Conservation (phyloP, 2,888 invertebrate species). For the Drosophila mimetica region DNA sequence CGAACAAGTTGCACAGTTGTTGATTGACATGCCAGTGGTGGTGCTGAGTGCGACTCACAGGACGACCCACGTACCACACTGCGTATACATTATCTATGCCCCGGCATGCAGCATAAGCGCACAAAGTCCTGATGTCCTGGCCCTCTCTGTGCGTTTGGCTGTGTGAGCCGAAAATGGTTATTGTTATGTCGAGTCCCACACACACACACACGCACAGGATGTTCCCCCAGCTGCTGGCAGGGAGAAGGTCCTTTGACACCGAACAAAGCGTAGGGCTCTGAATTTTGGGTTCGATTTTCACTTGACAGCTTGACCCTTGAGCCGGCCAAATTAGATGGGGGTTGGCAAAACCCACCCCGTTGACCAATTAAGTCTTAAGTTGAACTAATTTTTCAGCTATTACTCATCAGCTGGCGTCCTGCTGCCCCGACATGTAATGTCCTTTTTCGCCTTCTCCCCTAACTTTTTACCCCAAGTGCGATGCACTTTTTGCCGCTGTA, state of each 20-base stretch:
- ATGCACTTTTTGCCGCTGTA: slow-evolving; percentile 28
- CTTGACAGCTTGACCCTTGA: slow-evolving; percentile 23
- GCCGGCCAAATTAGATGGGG: slow-evolving; percentile 7
- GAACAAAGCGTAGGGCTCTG: slow-evolving; percentile 29
- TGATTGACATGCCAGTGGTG: slow-evolving; percentile 48
- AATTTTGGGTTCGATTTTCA: slow-evolving; percentile 46
- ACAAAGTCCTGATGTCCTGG: slow-evolving; percentile 23
- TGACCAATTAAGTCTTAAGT: slow-evolving; percentile 31
- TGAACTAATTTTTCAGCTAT: slow-evolving; percentile 18
- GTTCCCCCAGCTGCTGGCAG: slow-evolving; percentile 67
- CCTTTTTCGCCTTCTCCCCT: neutral
- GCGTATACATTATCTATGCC: slow-evolving; percentile 57
- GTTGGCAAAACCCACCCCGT: neutral
- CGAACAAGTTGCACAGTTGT: slow-evolving; percentile 47
- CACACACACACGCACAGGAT: slow-evolving; percentile 52
- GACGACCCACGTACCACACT: slow-evolving; percentile 30
- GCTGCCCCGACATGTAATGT: slow-evolving; percentile 15
- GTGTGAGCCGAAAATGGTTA: slow-evolving; percentile 46
- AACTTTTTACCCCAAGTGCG: neutral
- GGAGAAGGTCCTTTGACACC: slow-evolving; percentile 56
- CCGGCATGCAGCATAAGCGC: slow-evolving; percentile 52
- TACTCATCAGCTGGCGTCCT: slow-evolving; percentile 1
- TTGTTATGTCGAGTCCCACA: slow-evolving; percentile 49
- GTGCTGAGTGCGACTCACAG: slow-evolving; percentile 20
- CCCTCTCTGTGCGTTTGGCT: neutral